Conservation (phyloP, 1,140 invertebrate genomes). For the Dolichoris vasculosae region DNA sequence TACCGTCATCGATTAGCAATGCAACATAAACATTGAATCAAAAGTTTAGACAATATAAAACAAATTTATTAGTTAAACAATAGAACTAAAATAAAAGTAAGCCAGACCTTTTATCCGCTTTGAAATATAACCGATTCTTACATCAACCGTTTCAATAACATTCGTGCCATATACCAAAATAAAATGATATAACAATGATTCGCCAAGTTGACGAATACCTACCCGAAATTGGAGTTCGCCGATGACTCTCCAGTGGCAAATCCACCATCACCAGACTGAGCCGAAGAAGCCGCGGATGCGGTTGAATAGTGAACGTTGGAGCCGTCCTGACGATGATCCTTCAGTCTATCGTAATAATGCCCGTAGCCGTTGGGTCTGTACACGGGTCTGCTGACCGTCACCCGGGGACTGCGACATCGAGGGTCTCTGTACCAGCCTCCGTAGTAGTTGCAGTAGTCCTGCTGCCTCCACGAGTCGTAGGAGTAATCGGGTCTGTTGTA, state of each 20-base stretch:
- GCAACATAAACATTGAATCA: neutral
- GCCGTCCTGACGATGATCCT: neutral
- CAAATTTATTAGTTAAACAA: neutral
- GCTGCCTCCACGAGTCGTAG: neutral
- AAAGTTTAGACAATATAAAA: neutral
- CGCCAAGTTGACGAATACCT: neutral
- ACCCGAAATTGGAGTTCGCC: constrained; percentile 56
- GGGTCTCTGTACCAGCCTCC: constrained; percentile 43
- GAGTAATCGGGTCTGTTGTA: neutral
- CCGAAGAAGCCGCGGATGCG: constrained; percentile 56
- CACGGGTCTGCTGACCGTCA: constrained; percentile 24
- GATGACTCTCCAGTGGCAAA: constrained; percentile 60
- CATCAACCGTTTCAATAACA: too few species aligned
- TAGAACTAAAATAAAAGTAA: neutral
- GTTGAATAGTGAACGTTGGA: constrained; percentile 17
- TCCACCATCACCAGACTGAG: constrained; percentile 56
- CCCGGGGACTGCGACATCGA: constrained; percentile 34
- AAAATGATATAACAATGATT: too few species aligned
- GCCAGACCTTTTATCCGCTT: too few species aligned
- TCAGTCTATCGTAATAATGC: constrained; percentile 25
- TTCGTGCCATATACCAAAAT: too few species aligned
- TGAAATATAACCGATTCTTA: too few species aligned
- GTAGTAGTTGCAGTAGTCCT: constrained; percentile 29
- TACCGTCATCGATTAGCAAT: neutral
- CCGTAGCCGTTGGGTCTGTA: neutral